Base-by-base conservation (phyloP, 2,888 invertebrate genomes). In the Epicampocera succincta region DNA sequence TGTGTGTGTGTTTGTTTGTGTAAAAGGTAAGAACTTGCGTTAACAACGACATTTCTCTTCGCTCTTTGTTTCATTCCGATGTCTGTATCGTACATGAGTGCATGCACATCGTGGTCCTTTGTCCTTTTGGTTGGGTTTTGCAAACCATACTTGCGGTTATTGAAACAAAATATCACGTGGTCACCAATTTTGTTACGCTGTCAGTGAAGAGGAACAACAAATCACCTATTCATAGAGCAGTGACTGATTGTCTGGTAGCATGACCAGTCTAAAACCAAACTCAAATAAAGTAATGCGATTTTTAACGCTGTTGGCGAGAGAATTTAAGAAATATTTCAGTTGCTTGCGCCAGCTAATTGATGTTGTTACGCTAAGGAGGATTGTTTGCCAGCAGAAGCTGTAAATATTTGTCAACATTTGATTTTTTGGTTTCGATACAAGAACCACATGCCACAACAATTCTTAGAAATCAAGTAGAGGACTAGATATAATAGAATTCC, bases 151-250 rank as follows among this genome's bases (percentile, higher is more conserved):
- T 82, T 82, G 82, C 85, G 88, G 88, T 88, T 86, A 87, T 88
- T 87, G 85, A 87, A 85, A 85, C 88, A 86, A 87, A 89, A 87
- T 88, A 85, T 87, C 88, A 88, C 87, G 87, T 88, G 89, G 89
- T 87, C 80, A 85, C 74, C 84, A 84, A 84, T 84, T 85, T 84
- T 84, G 84, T 84, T 85, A 84, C 84, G 84, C 82, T 83, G 80
- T 81, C 84, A 65, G 74, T 78, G 73, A 29, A 29, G 9, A 71
- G 48, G 13, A 66, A 65, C 19, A 61, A 77, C 21, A 25, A 33
- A 40, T 13, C 38, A 74, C 38, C 46, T 38, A 21, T 25, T 0
- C 46, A 46, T 1, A 13, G 46, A 40, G 52, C 71, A 69, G 80
- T 78, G 84, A 71, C 71, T 48, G 71, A 71, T 60, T 74, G 75